Base-by-base conservation (phyloP, 1,140 invertebrate genomes). In the Arion vulgaris region DNA sequence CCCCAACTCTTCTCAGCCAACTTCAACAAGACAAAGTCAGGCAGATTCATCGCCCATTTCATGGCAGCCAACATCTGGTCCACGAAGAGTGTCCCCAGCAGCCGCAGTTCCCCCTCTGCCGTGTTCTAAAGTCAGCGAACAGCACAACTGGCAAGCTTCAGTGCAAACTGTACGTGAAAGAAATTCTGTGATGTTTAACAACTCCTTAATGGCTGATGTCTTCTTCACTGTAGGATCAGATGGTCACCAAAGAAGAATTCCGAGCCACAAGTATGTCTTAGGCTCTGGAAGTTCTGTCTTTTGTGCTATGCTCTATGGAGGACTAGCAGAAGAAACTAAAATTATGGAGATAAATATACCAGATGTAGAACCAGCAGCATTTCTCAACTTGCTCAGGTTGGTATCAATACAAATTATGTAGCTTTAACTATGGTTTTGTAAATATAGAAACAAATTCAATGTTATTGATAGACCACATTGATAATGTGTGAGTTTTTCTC, bases 301-400 rank as follows among this genome's bases (percentile, higher is more conserved):
- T 91, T 96, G 96, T 92, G 95, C 96, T 17, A 97, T 97, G 96
- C 97, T 97, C 87, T 96, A 96, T 91, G 95, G 96, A 62, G 95
- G 94, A 4, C 86, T 93, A 66, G 89, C 92, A 82, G 94, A 95
- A 15, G 94, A 94, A 13, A 93, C 97, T 89, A 96, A 96, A 91
- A 95, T 95, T 41, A 94, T 95, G 71, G 95, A 96, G 89, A 95
- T 96, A 76, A 95, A 95, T 88, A 92, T 97, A 69, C 96, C 96
- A 34, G 96, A 97, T 93, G 95, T 97, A 17, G 96, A 97, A 89
- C 95, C 96, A 0, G 93, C 94, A 36, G 96, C 96, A 53, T 93
- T 93, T 83, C 82, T 89, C 11, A 91, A 92, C 79, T 87, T 92
- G 38, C 86, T 93, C n/a, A 89, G 95, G 91, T 96, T 94, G 93